Evolutionary conservation across 1,140 invertebrate species (phyloP), one percentile per base, ranked within the genome.

Genomic region (Neoseiulus cucumeris): DNA sequence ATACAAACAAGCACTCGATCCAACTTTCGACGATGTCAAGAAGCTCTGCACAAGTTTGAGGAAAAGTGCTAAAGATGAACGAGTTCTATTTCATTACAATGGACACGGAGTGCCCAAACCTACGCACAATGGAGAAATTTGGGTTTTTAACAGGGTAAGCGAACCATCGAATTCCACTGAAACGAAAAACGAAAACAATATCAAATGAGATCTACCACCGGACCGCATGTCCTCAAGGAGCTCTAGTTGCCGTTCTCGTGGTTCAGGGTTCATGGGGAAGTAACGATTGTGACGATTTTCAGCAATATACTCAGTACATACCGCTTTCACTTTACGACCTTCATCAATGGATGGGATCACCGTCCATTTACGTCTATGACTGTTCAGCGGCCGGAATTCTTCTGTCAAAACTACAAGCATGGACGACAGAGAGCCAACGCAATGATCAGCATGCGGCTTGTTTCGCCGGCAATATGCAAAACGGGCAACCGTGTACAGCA

Each of bases 61-160:
- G n/a, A 80, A 92, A 70, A 98, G 95, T 79, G 93, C 96, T 0
- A 98, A 98, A 79, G 95, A 98, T 71, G 96, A 99, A 74, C 81
- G 96, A 70, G 93, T 99, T 25, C 79, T 99, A 6, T 98, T 99
- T 79, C 95, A 99, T 78, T 99, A 98, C 74, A 98, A 98, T 79
- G 96, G 96, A 0, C 96, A 99, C 77, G 96, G 95, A 47, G 96
- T 99, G 64, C 96, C 96, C 44, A 90, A 88, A 77, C 95, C 96
- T 41, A 98, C 96, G 7, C 81, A 83, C 30, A 98, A 98, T 80
- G 95, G 96, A 14, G 95, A 99, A 82, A 94, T 99, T 72, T 98
- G 96, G 96, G 94, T 98, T 4, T 99, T 99, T 76, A 98, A 99
- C 79, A 84, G 87, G 77, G 89, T 91, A 74, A 9, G 33, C n/a